phyloP scores from a whole-genome alignment of 2,888 invertebrate species.

The Hydroisotoma schaefferi region DNA sequence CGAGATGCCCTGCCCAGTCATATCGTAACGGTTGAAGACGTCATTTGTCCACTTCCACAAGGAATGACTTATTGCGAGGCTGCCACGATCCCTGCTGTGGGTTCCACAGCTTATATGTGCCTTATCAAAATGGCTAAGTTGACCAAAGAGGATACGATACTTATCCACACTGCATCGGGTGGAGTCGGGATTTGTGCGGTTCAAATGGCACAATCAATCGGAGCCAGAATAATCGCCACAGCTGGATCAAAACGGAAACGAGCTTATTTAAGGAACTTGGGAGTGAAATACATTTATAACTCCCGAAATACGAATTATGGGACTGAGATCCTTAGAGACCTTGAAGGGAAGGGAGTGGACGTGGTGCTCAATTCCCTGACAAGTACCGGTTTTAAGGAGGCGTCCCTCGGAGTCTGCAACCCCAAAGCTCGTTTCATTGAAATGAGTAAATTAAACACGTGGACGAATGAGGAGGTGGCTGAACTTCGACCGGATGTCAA shows the following conservation, averaged over 20 bases:
- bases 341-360: slow-evolving; percentile 22
- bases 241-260: slow-evolving; percentile 31
- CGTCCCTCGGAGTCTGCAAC: slow-evolving; percentile 15
- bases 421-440: slow-evolving; percentile 21
- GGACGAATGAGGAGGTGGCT: slow-evolving; percentile 22
- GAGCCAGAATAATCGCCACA: slow-evolving; percentile 29
- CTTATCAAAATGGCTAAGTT: slow-evolving; percentile 23
- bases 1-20: slow-evolving; percentile 25
- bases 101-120: slow-evolving; percentile 22
- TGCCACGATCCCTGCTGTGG: slow-evolving; percentile 24
- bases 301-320: slow-evolving; percentile 27
- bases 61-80: slow-evolving; percentile 22
- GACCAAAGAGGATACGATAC: slow-evolving; percentile 11
- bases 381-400: slow-evolving; percentile 27
- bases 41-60: slow-evolving; percentile 7
- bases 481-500: slow-evolving; percentile 18
- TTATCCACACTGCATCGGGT: slow-evolving; percentile 35
- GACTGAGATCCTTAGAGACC: slow-evolving; percentile 19
- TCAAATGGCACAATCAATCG: slow-evolving; percentile 28
- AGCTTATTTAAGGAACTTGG: slow-evolving; percentile 23
- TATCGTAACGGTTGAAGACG: slow-evolving; percentile 10
- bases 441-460: slow-evolving; percentile 29
- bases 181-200: slow-evolving; percentile 35
- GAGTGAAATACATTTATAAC: slow-evolving; percentile 29
- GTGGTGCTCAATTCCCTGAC: slow-evolving; percentile 29